A percentile compares a stretch with the other conserved stretches of the same genome.
Evolutionary conservation across 1,140 invertebrate species (phyloP).

Genomic region (Antheraea mylitta): DNA sequence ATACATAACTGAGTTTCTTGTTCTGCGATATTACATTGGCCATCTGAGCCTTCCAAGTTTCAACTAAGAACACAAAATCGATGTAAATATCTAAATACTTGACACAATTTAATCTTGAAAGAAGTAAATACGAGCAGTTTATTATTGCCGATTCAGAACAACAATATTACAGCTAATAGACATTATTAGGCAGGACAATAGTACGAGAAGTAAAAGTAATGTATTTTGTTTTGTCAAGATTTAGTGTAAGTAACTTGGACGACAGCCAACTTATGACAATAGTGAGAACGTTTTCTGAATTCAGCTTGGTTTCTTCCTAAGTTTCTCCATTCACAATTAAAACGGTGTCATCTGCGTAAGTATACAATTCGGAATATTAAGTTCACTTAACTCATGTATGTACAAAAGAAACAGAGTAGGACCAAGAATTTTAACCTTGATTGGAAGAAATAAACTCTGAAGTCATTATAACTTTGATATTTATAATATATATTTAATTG

Average conservation of each 20-base stretch:
- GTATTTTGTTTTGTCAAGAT: slow-evolving; percentile 17
- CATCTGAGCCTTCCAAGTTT: too few species aligned
- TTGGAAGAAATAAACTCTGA: too few species aligned
- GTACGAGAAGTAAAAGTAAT: slow-evolving; percentile 1
- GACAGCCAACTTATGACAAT: slow-evolving; percentile 10
- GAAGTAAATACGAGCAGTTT: too few species aligned
- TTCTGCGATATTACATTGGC: too few species aligned
- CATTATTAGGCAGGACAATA: not conserved
- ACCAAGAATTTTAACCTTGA: not conserved
- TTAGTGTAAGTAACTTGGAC: slow-evolving; percentile 14
- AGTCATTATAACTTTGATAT: too few species aligned
- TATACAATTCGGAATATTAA: not conserved
- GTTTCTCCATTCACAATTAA: slow-evolving; percentile 11
- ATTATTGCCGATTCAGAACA: too few species aligned
- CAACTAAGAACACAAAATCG: too few species aligned
- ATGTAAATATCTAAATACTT: too few species aligned
- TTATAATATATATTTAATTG: too few species aligned
- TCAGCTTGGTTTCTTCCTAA: slow-evolving; percentile 2
- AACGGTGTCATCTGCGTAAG: slow-evolving; percentile 14
- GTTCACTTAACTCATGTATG: not conserved
- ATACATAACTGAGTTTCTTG: too few species aligned
- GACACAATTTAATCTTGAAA: too few species aligned
- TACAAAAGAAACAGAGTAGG: not conserved
- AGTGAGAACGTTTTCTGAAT: slow-evolving; percentile 7
- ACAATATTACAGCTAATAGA: too few species aligned